Base-by-base conservation (phyloP, 2,113 vertebrate species). In the Heterotis niloticus region DNA sequence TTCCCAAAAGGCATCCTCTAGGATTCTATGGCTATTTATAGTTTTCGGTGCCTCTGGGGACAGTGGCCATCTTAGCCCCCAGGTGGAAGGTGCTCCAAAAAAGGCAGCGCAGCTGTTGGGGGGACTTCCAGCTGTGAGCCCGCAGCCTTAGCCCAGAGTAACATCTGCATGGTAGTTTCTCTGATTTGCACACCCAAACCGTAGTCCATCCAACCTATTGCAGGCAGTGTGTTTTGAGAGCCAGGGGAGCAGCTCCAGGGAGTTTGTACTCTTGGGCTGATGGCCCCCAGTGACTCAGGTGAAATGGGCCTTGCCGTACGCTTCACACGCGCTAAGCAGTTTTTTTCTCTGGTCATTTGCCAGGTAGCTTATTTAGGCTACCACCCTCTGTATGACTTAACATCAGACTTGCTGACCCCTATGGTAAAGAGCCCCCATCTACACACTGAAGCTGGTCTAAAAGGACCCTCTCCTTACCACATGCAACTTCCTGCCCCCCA, bases 241-340 rank as follows among this genome's bases (percentile, higher is more conserved):
- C 24, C 1, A n/a, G 16, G 54, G 56, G 52, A 74, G 71, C 71
- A 74, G 5, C 57, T 12, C 23, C 56, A 18, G 71, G 52, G 12
- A 24, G 54, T 44, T 20, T 1, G 16, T 9, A 20, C 29, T 26
- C 3, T 12, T 1, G 20, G 12, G 67, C 17, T 18, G 51, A 54
- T 10, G 34, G 14, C 85, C 85, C 81, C 71, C 76, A 52, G 80
- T 78, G 79, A 80, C 83, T 80, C 26, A 12, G 13, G 67, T 52
- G 5, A 12, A 17, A 29, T 29, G 5, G 44, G 26, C 60, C 11
- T 14, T 29, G 64, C 20, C 80, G 75, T 78, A 68, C 69, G 80
- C 34, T 1, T 9, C 60, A 0, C n/a, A n/a, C 23, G 77, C 72
- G 24, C 2, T 57, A 10, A 7, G 4, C n/a, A 13, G 14, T n/a